A percentile compares a stretch with the other conserved stretches of the same genome.
Evolutionary conservation across 1,140 invertebrate species (phyloP).

Genomic region (Venturia canescens): DNA sequence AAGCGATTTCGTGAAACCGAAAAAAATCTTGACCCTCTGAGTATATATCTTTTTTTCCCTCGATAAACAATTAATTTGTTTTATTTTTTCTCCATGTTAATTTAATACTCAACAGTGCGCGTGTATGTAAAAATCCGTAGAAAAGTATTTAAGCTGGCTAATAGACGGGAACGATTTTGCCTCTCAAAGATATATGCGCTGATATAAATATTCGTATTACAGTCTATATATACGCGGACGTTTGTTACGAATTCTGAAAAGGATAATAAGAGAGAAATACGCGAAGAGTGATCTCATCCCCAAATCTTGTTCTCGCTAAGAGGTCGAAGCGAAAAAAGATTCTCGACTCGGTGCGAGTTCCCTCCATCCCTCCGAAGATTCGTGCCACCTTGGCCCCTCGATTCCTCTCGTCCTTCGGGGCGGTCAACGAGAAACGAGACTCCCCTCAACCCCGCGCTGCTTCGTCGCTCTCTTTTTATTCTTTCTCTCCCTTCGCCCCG

Average conservation of each 20-base stretch:
- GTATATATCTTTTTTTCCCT: too few relatives aligned
- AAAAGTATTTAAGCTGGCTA: too few relatives aligned
- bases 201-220: not conserved
- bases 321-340: slow-evolving; percentile 31
- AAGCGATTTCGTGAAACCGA: too few relatives aligned
- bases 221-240: not conserved
- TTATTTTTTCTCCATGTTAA: too few relatives aligned
- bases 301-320: slow-evolving; percentile 42
- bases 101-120: too few relatives aligned
- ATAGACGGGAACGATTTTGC: too few relatives aligned
- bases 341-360: slow-evolving; percentile 44
- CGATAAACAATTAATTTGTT: too few relatives aligned
- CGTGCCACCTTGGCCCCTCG: slow-evolving; percentile 20
- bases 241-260: not conserved
- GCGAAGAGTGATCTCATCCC: slow-evolving; percentile 39
- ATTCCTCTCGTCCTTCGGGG: slow-evolving; percentile 8
- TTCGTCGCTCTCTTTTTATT: slow-evolving; percentile 33
- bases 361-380: slow-evolving; percentile 38
- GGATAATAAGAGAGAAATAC: not conserved
- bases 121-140: too few relatives aligned
- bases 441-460: not conserved
- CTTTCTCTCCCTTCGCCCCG: slow-evolving; percentile 9
- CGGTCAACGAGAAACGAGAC: slow-evolving; percentile 24
- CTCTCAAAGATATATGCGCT: not conserved
- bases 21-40: too few relatives aligned